Base-by-base conservation (phyloP, 2,113 vertebrate species). In the Sinocyclocheilus anophthalmus region DNA sequence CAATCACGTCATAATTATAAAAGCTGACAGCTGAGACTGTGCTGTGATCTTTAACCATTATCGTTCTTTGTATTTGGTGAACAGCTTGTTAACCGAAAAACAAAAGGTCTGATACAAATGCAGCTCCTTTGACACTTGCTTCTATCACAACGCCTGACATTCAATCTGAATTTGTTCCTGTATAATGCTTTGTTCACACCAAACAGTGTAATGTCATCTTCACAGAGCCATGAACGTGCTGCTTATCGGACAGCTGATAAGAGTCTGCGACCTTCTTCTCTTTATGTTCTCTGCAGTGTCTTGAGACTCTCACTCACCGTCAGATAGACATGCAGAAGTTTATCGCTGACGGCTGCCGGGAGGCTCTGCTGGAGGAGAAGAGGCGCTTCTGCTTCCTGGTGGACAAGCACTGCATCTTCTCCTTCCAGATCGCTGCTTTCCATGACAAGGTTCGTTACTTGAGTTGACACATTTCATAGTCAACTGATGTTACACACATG, bases 321-420 rank as follows among this genome's bases (percentile, higher is more conserved):
- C 97, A 99, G 93, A 96, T 92, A 76, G 98, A 99, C 61, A 97
- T 99, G 92, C 97, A 99, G 93, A 92, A 95, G 87, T 99, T 99
- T 61, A 95, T 99, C 3, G 96, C 97, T 1, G 97, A 99, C 13
- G 97, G 98, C 83, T 99, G 96, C 91, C 95, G 92, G 87, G 97
- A 99, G 88, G 98, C 98, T 77, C 93, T 99, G 1, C 94, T 98
- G 26, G 98, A 99, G 91, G 98, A 99, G 91, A 98, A 97, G 85
- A 95, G 97, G 86, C 95, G 98, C 22, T 99, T 98, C 93, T 99
- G 98, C 81, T 99, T 99, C 81, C 95, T 99, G 72, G 97, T 98
- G 76, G 98, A 99, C 95, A 99, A 98, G 87, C 98, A 99, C 93
- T 99, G 97, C 88, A 93, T 90, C 90, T 96, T 99, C 81, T 93